These are phyloP conservation scores for Chitala chitala DNA, from an alignment of 2,113 vertebrate species.

Conservation along the genomic window DNA sequence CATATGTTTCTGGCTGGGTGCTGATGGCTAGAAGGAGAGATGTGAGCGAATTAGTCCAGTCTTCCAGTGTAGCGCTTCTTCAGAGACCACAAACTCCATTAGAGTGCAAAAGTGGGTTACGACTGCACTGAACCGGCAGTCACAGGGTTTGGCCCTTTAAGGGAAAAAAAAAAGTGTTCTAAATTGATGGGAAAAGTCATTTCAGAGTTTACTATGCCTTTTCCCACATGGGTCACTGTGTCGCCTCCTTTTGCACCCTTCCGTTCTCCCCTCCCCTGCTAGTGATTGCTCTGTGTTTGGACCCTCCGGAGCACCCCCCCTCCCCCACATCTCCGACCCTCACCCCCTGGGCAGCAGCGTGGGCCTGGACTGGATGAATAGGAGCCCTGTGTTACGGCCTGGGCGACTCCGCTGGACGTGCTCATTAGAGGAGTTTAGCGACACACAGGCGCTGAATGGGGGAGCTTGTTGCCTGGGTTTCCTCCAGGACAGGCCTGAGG, in stretches of 20 bases:
- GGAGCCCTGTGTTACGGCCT: constrained; percentile 44
- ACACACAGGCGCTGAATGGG: constrained; percentile 59
- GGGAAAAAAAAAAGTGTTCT: neutral
- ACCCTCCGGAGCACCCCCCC: too few species aligned
- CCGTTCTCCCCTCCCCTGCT: constrained; percentile 8
- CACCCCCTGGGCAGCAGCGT: constrained; percentile 16
- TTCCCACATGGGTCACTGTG: neutral
- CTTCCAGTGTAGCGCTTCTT: neutral
- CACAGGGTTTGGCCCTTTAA: neutral
- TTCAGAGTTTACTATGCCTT: neutral
- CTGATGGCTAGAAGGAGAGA: neutral
- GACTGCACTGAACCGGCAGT: neutral
- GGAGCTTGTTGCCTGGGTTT: constrained; percentile 59
- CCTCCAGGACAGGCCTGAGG: constrained; percentile 35
- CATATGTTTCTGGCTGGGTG: neutral
- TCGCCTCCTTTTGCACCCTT: constrained; percentile 10
- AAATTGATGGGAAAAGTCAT: neutral
- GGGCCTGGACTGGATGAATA: constrained; percentile 38
- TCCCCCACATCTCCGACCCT: too few species aligned
- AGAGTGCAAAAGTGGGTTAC: neutral
- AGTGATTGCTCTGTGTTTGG: constrained; percentile 23
- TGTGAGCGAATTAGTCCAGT: neutral
- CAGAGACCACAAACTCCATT: neutral
- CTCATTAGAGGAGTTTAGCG: constrained; percentile 69
- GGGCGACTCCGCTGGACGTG: constrained; percentile 46